Evolutionary conservation across 1,140 invertebrate genomes (phyloP).

Genomic region (Drosophila biarmipes): DNA sequence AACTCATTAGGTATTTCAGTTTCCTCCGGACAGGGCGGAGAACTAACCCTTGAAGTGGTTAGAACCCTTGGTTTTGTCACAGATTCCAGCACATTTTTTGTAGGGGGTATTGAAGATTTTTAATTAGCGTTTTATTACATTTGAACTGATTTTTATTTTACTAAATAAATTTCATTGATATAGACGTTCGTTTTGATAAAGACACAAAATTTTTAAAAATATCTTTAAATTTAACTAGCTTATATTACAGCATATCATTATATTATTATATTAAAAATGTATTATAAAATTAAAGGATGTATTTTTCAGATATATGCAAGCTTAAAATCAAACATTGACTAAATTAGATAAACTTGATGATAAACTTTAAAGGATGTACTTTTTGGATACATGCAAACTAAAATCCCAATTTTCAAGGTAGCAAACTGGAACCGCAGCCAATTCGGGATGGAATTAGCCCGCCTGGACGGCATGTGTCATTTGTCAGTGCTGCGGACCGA

Average conservation of each 20-base stretch:
- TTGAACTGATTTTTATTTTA: too few relatives aligned
- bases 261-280: too few relatives aligned
- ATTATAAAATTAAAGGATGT: too few relatives aligned
- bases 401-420: not conserved
- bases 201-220: too few relatives aligned
- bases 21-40: conserved; percentile 19
- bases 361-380: not conserved
- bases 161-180: too few relatives aligned
- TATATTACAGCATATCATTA: too few relatives aligned
- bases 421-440: conserved; percentile 4
- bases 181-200: too few relatives aligned
- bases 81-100: conserved; percentile 4
- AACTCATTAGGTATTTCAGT: conserved; percentile 51
- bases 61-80: not conserved
- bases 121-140: too few relatives aligned
- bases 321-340: too few relatives aligned
- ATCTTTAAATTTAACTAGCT: too few relatives aligned
- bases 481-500: conserved; percentile 26
- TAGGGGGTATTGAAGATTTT: not conserved
- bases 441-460: not conserved
- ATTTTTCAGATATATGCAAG: too few relatives aligned
- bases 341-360: not conserved
- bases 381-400: too few relatives aligned
- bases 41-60: conserved; percentile 25
- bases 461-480: conserved; percentile 12